A percentile compares a stretch with the other conserved stretches of the same genome.
Conservation (phyloP, 2,113 vertebrate species). For the Lontra canadensis region DNA sequence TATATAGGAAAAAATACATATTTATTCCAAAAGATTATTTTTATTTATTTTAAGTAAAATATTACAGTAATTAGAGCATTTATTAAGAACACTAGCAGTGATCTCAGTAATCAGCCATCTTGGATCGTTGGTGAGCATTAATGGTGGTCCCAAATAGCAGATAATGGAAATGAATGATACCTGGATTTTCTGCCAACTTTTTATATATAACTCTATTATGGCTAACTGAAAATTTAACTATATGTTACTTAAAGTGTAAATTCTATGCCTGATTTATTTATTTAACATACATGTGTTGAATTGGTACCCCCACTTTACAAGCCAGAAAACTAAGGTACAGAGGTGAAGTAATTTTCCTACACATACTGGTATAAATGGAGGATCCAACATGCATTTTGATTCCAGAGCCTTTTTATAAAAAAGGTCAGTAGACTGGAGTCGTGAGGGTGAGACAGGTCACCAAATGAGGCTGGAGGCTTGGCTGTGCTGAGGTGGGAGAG, state of each 20-base stretch:
- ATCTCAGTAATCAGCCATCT: background rate
- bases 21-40: background rate
- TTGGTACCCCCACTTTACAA: background rate
- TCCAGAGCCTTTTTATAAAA: background rate
- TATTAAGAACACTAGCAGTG: background rate
- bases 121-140: background rate
- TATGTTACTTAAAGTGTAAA: constrained; percentile 4
- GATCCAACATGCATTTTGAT: background rate
- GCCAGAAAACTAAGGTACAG: background rate
- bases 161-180: background rate
- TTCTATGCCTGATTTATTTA: background rate
- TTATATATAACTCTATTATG: background rate
- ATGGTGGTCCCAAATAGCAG: background rate
- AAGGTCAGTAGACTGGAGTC: background rate
- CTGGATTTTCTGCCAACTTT: background rate
- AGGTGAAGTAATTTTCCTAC: background rate
- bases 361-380: background rate
- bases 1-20: background rate
- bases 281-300: background rate
- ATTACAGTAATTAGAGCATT: background rate
- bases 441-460: background rate
- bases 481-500: background rate
- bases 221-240: background rate
- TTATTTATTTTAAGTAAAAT: constrained; percentile 2
- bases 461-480: background rate